These are phyloP conservation scores for Drosophila quasianomalipes DNA, from an alignment of 2,888 invertebrate species.

Conservation along the genomic window DNA sequence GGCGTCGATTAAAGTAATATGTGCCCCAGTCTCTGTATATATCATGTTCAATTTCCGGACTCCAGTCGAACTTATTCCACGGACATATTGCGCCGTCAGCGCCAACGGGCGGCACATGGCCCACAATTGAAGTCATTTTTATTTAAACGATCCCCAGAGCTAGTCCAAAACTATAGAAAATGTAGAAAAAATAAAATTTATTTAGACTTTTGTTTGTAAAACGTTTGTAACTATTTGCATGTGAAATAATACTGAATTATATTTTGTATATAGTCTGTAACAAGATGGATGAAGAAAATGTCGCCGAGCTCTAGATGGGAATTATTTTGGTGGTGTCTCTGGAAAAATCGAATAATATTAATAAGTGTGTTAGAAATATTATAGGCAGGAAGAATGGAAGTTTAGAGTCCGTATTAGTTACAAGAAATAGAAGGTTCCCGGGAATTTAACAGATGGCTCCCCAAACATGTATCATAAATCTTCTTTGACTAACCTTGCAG, in stretches of 20 bases:
- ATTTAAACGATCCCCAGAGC: background rate
- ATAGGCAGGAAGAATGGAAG: background rate
- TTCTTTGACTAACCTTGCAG: background rate
- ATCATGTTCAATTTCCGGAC: constrained; percentile 76
- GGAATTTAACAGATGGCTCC: background rate
- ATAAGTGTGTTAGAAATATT: background rate
- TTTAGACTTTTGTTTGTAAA: background rate
- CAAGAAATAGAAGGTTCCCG: background rate
- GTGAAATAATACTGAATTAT: constrained; percentile 16
- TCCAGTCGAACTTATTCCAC: constrained; percentile 78
- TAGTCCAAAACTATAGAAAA: constrained; percentile 5
- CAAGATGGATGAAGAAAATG: background rate
- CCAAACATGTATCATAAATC: background rate
- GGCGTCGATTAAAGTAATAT: constrained; percentile 80
- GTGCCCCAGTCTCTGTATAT: constrained; percentile 83
- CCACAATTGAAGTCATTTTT: constrained; percentile 66
- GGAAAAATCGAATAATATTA: background rate
- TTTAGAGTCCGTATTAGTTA: background rate
- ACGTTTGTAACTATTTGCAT: background rate
- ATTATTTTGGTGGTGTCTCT: background rate
- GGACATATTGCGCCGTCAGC: constrained; percentile 65
- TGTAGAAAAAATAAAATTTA: background rate
- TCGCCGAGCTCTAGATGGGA: constrained; percentile 36
- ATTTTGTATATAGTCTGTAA: background rate
- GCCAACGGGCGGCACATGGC: background rate